A percentile compares a stretch with the other conserved stretches of the same genome.
Evolutionary conservation across 2,113 vertebrate genomes (phyloP).

Genomic region (Notothenia coriiceps): DNA sequence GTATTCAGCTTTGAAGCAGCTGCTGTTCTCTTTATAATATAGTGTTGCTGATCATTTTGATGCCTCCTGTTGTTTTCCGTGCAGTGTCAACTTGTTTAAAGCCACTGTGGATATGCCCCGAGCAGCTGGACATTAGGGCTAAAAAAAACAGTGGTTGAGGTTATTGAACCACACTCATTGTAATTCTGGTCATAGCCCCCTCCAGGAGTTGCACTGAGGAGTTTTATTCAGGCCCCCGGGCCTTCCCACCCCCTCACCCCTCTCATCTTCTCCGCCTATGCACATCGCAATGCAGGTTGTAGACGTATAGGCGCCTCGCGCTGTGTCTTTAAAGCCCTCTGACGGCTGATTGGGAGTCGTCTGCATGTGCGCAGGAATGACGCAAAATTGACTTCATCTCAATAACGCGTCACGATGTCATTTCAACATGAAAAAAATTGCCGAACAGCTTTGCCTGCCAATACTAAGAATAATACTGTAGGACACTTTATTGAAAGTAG

Average conservation of each 20-base stretch:
- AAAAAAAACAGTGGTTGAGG: constrained; percentile 21
- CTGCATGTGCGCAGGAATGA: constrained; percentile 87
- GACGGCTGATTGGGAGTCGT: constrained; percentile 76
- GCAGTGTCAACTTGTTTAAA: constrained; percentile 7
- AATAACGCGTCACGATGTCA: constrained; percentile 83
- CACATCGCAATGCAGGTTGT: constrained; percentile 78
- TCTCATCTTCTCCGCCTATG: constrained; percentile 29
- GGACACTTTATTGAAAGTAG: constrained; percentile 32
- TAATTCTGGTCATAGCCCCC: constrained; percentile 54
- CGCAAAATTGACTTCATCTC: constrained; percentile 85
- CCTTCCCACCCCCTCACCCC: constrained; percentile 52
- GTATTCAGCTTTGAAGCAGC: background rate
- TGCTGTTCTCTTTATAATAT: background rate
- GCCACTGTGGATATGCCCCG: background rate
- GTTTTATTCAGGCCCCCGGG: constrained; percentile 64
- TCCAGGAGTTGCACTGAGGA: constrained; percentile 70
- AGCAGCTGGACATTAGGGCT: constrained; percentile 10
- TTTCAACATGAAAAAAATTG: constrained; percentile 58
- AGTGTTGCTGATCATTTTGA: background rate
- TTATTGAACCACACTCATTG: constrained; percentile 45
- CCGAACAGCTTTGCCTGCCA: constrained; percentile 11
- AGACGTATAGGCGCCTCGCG: constrained; percentile 39
- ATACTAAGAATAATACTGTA: constrained; percentile 18
- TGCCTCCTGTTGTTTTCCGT: background rate
- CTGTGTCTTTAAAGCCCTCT: constrained; percentile 82